Conservation (phyloP, 2,888 invertebrate species). For the Lacanobia oleracea region DNA sequence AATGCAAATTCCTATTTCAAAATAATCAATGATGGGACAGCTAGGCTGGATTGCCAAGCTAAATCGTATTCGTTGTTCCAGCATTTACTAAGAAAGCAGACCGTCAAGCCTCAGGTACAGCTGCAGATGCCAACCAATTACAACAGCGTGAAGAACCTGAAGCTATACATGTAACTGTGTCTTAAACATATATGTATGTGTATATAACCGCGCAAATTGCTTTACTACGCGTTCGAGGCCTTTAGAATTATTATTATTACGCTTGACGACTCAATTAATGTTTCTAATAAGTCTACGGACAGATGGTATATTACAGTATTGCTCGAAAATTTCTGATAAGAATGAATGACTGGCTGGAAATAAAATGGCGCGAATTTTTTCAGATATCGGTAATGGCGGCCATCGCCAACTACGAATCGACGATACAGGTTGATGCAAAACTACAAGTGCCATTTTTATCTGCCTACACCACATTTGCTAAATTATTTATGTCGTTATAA, state of each 20-base stretch:
- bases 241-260: conserved; percentile 63
- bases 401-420: neutral
- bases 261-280: conserved; percentile 59
- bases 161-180: conserved; percentile 40
- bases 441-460: neutral
- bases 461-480: neutral
- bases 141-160: conserved; percentile 40
- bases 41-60: neutral
- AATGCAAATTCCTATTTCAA: conserved; percentile 20
- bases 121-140: conserved; percentile 36
- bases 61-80: conserved; percentile 12
- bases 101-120: conserved; percentile 21
- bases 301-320: conserved; percentile 10
- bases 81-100: conserved; percentile 26
- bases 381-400: conserved; percentile 2
- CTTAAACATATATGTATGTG: conserved; percentile 40
- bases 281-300: conserved; percentile 27
- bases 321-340: conserved; percentile 31
- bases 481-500: conserved; percentile 6
- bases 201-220: conserved; percentile 66
- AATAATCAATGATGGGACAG: conserved; percentile 24
- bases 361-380: conserved; percentile 39
- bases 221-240: conserved; percentile 67
- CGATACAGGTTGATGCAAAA: neutral
- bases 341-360: conserved; percentile 30